These are phyloP conservation scores for Helleia helle DNA, from an alignment of 2,888 invertebrate genomes.

Conservation along the genomic window DNA sequence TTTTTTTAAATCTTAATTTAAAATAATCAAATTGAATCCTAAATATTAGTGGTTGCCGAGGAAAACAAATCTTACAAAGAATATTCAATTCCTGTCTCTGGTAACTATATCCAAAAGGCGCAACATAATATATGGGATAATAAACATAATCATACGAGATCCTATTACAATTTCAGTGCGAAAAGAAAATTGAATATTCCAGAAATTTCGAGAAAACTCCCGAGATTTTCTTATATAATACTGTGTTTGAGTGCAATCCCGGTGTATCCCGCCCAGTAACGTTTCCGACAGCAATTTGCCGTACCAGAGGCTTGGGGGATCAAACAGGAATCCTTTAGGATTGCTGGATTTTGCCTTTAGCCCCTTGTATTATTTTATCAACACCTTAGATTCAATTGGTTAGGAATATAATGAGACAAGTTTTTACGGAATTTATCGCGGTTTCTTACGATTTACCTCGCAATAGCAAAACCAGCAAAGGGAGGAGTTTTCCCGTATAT, in stretches of 20 bases:
- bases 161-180: not conserved
- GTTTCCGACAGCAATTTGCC: constrained; percentile 13
- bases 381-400: constrained; percentile 15
- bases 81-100: too few species aligned
- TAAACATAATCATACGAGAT: not conserved
- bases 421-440: too few species aligned
- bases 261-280: not conserved
- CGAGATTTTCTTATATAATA: not conserved
- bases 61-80: too few species aligned
- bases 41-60: too few species aligned
- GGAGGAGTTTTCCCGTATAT: too few species aligned
- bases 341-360: constrained; percentile 18
- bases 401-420: too few species aligned
- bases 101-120: too few species aligned
- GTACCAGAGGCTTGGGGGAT: constrained; percentile 13
- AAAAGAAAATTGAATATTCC: constrained; percentile 2
- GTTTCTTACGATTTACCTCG: too few species aligned
- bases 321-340: constrained; percentile 15
- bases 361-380: constrained; percentile 18
- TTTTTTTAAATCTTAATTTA: too few species aligned
- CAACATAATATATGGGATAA: too few species aligned
- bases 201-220: not conserved
- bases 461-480: too few species aligned
- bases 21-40: too few species aligned
- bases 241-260: not conserved